Evolutionary conservation across 2,113 vertebrate species (phyloP).

Genomic region (Stigmatopora argus): DNA sequence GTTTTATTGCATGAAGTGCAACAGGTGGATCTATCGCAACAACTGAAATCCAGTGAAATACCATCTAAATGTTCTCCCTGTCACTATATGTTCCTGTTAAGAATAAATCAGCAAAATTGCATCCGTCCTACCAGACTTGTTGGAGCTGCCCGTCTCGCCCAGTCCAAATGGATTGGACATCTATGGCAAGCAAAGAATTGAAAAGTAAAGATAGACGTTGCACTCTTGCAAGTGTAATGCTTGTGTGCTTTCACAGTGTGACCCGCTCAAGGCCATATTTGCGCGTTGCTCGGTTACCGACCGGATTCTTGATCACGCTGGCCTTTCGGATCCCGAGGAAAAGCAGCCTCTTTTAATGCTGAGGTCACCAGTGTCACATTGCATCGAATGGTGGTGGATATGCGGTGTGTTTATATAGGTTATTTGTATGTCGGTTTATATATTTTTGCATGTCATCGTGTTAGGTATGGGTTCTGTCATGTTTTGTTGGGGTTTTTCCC

Average conservation of each 20-base stretch:
- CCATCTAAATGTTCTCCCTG: too few species aligned
- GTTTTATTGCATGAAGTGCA: too few species aligned
- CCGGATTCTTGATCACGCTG: conserved; percentile 36
- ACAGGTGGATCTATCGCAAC: too few species aligned
- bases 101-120: too few species aligned
- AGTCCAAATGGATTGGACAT: too few species aligned
- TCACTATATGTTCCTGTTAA: too few species aligned
- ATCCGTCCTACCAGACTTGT: too few species aligned
- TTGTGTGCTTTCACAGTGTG: conserved; percentile 25
- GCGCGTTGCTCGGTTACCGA: conserved; percentile 37
- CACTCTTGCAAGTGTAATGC: neutral
- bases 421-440: conserved; percentile 6
- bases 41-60: too few species aligned
- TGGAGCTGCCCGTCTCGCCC: too few species aligned
- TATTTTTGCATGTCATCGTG: conserved; percentile 16
- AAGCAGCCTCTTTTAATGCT: conserved; percentile 19
- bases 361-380: conserved; percentile 37
- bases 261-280: conserved; percentile 26
- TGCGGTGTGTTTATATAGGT: conserved; percentile 18
- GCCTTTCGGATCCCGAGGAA: conserved; percentile 15
- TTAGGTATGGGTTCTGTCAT: too few species aligned
- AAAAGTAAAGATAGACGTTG: neutral
- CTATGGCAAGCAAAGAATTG: too few species aligned
- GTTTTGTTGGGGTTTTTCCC: too few species aligned
- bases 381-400: conserved; percentile 23